Percentiles rank a stretch among this genome's conserved stretches.
phyloP scores from a whole-genome alignment of 2,888 invertebrate species.

The Tinea pellionella region DNA sequence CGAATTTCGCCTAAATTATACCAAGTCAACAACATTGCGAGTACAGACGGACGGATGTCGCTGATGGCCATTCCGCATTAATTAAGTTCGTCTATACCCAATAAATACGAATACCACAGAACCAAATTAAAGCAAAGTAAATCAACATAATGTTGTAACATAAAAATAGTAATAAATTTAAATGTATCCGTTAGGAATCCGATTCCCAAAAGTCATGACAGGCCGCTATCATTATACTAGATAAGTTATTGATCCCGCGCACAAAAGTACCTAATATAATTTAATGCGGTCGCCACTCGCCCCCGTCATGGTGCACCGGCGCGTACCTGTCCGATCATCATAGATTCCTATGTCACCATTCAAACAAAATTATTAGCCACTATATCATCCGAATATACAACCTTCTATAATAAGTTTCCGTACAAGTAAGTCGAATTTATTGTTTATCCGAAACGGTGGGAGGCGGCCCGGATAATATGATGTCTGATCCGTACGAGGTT shows the following conservation, averaged over 20 bases:
- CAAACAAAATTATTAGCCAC: conserved; percentile 45
- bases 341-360: conserved; percentile 43
- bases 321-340: conserved; percentile 46
- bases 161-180: not conserved
- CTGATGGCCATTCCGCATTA: too few species aligned
- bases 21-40: too few species aligned
- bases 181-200: not conserved
- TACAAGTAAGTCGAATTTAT: conserved; percentile 43
- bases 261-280: conserved; percentile 44
- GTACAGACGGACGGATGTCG: too few species aligned
- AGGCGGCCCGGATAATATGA: conserved; percentile 20
- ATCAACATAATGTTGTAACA: not conserved
- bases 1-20: too few species aligned
- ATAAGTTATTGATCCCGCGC: not conserved
- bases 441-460: conserved; percentile 30
- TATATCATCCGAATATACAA: conserved; percentile 49
- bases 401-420: conserved; percentile 38
- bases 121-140: not conserved
- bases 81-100: too few species aligned
- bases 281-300: conserved; percentile 30
- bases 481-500: conserved; percentile 9
- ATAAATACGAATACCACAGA: too few species aligned
- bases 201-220: not conserved
- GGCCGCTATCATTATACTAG: not conserved
- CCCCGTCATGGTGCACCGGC: conserved; percentile 20